These are phyloP conservation scores for Phaonia tiefii DNA, from an alignment of 2,888 invertebrate genomes.

Conservation along the genomic window DNA sequence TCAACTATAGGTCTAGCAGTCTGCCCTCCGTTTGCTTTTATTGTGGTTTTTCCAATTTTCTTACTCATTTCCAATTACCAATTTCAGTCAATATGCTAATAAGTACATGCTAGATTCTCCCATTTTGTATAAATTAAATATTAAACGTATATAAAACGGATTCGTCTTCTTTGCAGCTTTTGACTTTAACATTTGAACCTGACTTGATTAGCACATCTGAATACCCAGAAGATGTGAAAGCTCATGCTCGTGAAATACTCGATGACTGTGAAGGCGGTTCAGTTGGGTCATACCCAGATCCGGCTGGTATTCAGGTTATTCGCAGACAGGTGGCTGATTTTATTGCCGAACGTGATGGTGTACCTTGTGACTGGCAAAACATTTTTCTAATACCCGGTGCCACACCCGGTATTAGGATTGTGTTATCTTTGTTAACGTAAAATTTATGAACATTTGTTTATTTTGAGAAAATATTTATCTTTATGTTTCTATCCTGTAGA, in stretches of 20 bases:
- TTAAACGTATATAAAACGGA: too few relatives aligned
- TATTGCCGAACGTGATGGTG: constrained; percentile 90
- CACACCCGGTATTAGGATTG: constrained; percentile 95
- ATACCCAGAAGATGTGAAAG: constrained; percentile 92
- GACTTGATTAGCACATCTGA: constrained; percentile 85
- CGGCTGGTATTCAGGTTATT: constrained; percentile 93
- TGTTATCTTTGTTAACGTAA: constrained; percentile 81
- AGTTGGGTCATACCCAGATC: constrained; percentile 87
- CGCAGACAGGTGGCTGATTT: constrained; percentile 93
- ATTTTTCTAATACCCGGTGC: constrained; percentile 94
- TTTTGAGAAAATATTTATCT: constrained; percentile 81
- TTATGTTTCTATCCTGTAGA: constrained; percentile 81
- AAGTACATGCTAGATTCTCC: too few relatives aligned
- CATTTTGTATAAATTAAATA: too few relatives aligned
- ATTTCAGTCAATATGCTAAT: too few relatives aligned
- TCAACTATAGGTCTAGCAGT: too few relatives aligned
- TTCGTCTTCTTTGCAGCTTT: constrained; percentile 82
- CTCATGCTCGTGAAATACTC: constrained; percentile 85
- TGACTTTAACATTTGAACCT: constrained; percentile 90
- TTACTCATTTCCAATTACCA: too few relatives aligned
- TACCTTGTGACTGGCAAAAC: constrained; percentile 87
- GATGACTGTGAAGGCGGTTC: constrained; percentile 88
- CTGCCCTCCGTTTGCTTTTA: too few relatives aligned
- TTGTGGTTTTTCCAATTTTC: too few relatives aligned
- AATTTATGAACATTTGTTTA: constrained; percentile 41